Evolutionary conservation across 1,140 invertebrate genomes (phyloP), one percentile per base, ranked within the genome.

Genomic region (Psilanteris sp.): DNA sequence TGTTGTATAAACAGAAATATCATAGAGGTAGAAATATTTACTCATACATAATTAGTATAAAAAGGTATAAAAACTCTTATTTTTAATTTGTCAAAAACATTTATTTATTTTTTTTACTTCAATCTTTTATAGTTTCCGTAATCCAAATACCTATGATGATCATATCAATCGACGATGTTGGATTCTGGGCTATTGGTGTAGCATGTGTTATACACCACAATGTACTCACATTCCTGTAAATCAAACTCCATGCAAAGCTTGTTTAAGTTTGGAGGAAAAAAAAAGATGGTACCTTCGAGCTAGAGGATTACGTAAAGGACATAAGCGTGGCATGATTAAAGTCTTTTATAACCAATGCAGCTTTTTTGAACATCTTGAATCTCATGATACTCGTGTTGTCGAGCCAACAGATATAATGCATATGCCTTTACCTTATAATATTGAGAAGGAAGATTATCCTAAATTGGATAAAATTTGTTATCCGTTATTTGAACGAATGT

Each of bases 331-430:
- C 0, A 67, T 71, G 4, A 66, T 81, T 2, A 70, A 68, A 10
- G 11, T 88, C 6, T 88, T 88, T 46, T 86, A 86, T 48, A 88
- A 88, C 39, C 85, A 84, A 24, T 88, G 87, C 43, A 81, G 80
- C 32, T 86, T 87, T 10, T 79, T 86, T 14, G 57, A 79, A 10
- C 86, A 88, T 54, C 11, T 87, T 7, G 77, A 80, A 29, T 14
- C 29, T 0, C 86, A 88, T 43, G 46, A 66, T 8, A 64, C 77
- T 4, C 37, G 11, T 3, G 1, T 62, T 0, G 80, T 86, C 4
- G 78, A 85, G 15, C 71, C 82, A 8, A 59, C 55, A 15, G 81
- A 86, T 10, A 6, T 87, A 6, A 85, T 88, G 83, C 57, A 87
- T 8, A 84, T 88, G 82, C 84, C 86, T n/a, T 14, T 87, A 24